Base-by-base conservation (phyloP, 2,113 vertebrate genomes). In the Furnarius figulus region DNA sequence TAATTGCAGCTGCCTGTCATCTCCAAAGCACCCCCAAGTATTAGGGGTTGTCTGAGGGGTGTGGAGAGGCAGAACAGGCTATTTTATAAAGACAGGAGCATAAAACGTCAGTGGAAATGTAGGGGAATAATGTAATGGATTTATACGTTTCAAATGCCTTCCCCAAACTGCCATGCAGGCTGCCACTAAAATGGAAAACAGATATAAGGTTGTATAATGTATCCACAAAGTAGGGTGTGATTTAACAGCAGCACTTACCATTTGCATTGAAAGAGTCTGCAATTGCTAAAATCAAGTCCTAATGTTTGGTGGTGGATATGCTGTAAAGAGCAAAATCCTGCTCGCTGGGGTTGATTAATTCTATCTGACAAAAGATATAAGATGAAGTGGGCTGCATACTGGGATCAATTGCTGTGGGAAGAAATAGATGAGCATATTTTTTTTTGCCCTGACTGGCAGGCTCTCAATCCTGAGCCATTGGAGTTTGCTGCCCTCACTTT, bases 141-240 rank as follows among this genome's bases (percentile, higher is more conserved):
- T 89, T 89, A 79, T 56, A 35, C 65, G 74, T 87, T 94, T 90
- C 52, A 55, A 20, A 61, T 93, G 53, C 70, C 52, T 91, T 87
- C 76, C 31, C 53, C 62, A 82, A 95, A 85, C 65, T 65, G 86
- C 83, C 65, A 17, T 50, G 73, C 90, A 75, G 88, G 46, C 42
- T 96, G 95, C 75, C 90, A 82, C 56, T 82, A 50, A 87, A 92
- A 76, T 65, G 87, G 83, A 85, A 90, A 96, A 78, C 31, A 75
- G 83, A 33, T 85, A 31, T 19, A 49, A 92, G 85, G 53, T 62
- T 87, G 88, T 63, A 42, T 94, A 94, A 89, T 78, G 47, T 72
- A 31, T 66, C 65, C 74, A 47, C 72, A 75, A 92, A 89, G 61
- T 21, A 46, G 40, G 10, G 44, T 90, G 92, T 93, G 74, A 89